These are phyloP conservation scores for Zelleria hepariella DNA, from an alignment of 2,888 invertebrate species.

Conservation along the genomic window DNA sequence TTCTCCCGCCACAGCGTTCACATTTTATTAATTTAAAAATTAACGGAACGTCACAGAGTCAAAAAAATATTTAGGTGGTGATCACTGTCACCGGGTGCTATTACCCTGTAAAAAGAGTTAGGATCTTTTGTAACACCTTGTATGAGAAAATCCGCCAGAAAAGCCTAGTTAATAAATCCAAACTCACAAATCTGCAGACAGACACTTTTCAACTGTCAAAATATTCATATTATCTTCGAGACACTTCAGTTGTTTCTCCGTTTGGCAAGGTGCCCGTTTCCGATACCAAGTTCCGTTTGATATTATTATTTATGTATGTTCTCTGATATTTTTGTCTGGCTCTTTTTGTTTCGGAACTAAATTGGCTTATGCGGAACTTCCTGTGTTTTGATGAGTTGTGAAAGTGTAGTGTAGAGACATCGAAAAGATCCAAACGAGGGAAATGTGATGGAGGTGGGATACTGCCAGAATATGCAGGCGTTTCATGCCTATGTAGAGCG, in stretches of 20 bases:
- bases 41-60: too few species aligned
- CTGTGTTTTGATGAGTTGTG: not conserved
- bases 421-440: too few species aligned
- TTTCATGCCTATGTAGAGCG: too few species aligned
- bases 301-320: not conserved
- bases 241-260: not conserved
- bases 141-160: too few species aligned
- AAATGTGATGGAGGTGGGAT: too few species aligned
- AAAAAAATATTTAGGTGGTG: too few species aligned
- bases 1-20: too few species aligned
- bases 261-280: not conserved
- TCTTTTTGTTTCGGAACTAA: not conserved
- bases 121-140: too few species aligned
- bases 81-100: too few species aligned
- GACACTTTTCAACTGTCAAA: not conserved
- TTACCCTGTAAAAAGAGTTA: too few species aligned
- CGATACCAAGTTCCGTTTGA: not conserved
- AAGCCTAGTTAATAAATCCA: not conserved
- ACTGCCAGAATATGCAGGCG: too few species aligned
- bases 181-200: not conserved
- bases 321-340: not conserved
- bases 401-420: not conserved
- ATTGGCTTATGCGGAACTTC: not conserved
- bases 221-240: not conserved
- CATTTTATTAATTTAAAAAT: too few species aligned